Base-by-base conservation (phyloP, 2,113 vertebrate genomes). In the Mobula hypostoma region DNA sequence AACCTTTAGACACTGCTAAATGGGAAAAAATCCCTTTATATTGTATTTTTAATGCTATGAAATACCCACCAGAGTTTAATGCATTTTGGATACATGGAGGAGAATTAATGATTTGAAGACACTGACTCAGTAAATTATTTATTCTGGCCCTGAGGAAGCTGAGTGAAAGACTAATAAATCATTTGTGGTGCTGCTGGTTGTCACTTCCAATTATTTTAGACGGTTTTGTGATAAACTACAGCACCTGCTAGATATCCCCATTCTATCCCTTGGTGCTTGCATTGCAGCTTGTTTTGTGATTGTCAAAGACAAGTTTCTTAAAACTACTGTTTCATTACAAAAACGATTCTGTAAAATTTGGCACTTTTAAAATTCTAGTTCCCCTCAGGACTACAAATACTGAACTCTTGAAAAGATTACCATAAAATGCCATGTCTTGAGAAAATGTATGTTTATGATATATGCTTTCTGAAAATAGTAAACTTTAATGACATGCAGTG, bases 141-240 rank as follows among this genome's bases (percentile, higher is more conserved):
- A 99, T 99, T 99, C 97, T 98, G 98, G 98, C 98, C 98, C 97
- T 95, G 96, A 98, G 98, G 98, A 99, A 98, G 98, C 98, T 96
- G 97, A 98, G 98, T 99, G 98, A 98, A 99, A 98, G 98, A 98
- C 98, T 98, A 98, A 99, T 99, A 99, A 99, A 99, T 99, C 98
- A 99, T 99, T 98, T 98, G 98, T 99, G 98, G 97, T 97, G 97
- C 98, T 98, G 98, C 98, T 98, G 98, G 97, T 98, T 99, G 98
- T 99, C 98, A 98, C 98, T 98, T 98, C 97, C 97, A 98, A 98
- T 99, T 98, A 98, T 98, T 98, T 98, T 98, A 98, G 98, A 97
- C 95, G 97, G 97, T 97, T 98, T 98, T 97, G 97, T 98, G 98
- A 98, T 99, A 98, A 98, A 98, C 98, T 97, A 97, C 97, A 97